These are phyloP conservation scores for Ciconia stormi DNA, from an alignment of 2,113 vertebrate genomes.

Conservation along the genomic window DNA sequence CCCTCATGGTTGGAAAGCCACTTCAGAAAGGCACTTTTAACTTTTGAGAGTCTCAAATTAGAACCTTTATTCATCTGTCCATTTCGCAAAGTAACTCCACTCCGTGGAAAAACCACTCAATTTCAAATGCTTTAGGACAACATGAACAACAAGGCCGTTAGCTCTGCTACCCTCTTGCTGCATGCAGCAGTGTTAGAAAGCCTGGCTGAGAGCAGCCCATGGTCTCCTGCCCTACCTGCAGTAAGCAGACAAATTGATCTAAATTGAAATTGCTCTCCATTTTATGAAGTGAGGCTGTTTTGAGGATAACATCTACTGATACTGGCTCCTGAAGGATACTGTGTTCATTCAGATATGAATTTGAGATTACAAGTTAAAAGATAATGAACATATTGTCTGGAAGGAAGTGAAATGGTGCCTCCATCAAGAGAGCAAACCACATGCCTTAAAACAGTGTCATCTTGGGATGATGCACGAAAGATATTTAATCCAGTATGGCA, in stretches of 20 bases:
- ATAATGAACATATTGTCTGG: background rate
- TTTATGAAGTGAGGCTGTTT: background rate
- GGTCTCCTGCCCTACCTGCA: background rate
- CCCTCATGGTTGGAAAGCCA: conserved; percentile 38
- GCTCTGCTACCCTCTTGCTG: background rate
- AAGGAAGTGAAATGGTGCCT: background rate
- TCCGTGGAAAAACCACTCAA: background rate
- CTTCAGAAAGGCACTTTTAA: background rate
- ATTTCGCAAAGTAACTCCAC: background rate
- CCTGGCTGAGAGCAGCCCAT: background rate
- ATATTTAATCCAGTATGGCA: background rate
- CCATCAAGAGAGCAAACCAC: background rate
- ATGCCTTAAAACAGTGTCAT: background rate
- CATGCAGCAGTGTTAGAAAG: background rate
- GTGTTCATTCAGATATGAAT: background rate
- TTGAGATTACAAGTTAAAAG: background rate
- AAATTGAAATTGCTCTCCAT: background rate
- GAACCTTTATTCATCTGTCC: conserved; percentile 30
- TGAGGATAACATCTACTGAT: background rate
- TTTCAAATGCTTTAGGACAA: background rate
- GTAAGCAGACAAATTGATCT: background rate
- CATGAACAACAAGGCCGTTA: background rate
- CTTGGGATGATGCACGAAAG: background rate
- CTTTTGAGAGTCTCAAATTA: background rate
- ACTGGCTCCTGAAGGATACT: background rate